phyloP scores from a whole-genome alignment of 2,113 vertebrate species.

The Labrus mixtus region DNA sequence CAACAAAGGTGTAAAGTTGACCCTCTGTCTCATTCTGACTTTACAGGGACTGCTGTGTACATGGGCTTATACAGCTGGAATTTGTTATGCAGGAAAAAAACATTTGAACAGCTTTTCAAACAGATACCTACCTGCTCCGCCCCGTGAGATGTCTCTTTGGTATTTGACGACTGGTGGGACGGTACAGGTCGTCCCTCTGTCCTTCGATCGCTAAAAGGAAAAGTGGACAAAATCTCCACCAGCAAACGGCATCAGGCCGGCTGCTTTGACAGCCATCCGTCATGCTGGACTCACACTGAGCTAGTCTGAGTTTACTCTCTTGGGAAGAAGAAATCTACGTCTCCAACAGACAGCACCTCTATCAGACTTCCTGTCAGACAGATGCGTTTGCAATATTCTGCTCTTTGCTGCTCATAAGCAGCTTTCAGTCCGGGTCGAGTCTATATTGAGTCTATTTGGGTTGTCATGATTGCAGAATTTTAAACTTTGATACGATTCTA shows the following conservation, averaged over 20 bases:
- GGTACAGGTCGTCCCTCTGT: not conserved
- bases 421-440: not conserved
- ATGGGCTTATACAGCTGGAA: not conserved
- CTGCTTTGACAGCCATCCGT: no score
- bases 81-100: not conserved
- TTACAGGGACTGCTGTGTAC: not conserved
- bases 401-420: not conserved
- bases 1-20: not conserved
- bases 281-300: not conserved
- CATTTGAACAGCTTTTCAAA: no score
- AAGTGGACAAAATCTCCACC: not conserved
- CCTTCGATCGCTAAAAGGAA: not conserved
- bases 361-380: not conserved
- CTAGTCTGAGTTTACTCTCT: not conserved
- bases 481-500: no score
- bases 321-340: not conserved
- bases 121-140: no score
- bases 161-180: not conserved
- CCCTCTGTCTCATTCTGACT: not conserved
- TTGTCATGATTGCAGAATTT: no score
- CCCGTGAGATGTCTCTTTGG: no score
- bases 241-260: not conserved
- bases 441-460: not conserved
- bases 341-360: not conserved
- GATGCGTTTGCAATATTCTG: conserved; percentile 1